Conservation (phyloP, 2,888 invertebrate species). For the Yponomeuta plumbellus region DNA sequence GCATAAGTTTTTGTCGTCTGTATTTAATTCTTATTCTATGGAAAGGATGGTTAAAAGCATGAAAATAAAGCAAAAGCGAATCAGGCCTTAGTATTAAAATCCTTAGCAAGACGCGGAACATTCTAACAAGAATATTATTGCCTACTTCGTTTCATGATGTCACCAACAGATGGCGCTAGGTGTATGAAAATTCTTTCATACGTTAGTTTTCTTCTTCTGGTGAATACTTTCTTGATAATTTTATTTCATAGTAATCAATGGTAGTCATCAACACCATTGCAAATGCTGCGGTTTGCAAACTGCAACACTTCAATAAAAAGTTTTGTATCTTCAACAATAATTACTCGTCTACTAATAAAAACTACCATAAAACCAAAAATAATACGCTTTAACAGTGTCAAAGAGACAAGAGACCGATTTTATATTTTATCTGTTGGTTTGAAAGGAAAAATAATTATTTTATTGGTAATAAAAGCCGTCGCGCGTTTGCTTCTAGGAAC, state of each 20-base stretch:
- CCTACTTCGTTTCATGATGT: not conserved
- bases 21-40: too few relatives aligned
- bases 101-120: too few relatives aligned
- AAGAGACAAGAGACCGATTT: constrained; percentile 1
- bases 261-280: not conserved
- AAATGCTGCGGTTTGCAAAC: not conserved
- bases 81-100: too few relatives aligned
- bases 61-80: too few relatives aligned
- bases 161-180: not conserved
- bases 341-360: not conserved
- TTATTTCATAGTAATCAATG: too few relatives aligned
- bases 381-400: not conserved
- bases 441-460: constrained; percentile 35
- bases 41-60: too few relatives aligned
- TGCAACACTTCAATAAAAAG: not conserved
- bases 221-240: too few relatives aligned
- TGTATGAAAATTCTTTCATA: not conserved
- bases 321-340: not conserved
- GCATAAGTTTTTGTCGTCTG: too few relatives aligned
- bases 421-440: constrained; percentile 4
- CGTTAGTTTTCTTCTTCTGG: too few relatives aligned
- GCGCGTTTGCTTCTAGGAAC: constrained; percentile 33
- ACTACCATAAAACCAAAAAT: not conserved
- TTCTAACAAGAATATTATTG: too few relatives aligned
- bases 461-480: constrained; percentile 26